Evolutionary conservation across 2,888 invertebrate genomes (phyloP), one percentile per base, ranked within the genome.

Genomic region (Furcula furcula): DNA sequence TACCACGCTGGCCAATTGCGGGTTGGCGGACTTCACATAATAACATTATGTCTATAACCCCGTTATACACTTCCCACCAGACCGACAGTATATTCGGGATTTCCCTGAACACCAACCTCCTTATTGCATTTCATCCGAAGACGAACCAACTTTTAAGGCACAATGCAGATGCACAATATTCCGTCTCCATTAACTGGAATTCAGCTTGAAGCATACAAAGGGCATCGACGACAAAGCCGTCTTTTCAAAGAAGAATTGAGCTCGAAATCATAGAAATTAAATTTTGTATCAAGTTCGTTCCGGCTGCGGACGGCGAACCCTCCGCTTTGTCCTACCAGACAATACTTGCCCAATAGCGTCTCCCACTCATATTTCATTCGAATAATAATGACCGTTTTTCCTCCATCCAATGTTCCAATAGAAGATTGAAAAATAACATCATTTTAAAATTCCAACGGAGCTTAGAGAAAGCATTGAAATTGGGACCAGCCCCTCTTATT

Each of bases 191-290:
- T 69, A 74, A 77, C 67, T 72, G 62, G 60, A 68, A 75, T 77
- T 65, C 65, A 66, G 69, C 66, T 71, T 59, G 63, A 55, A 64
- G 65, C 66, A 68, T 65, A 79, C 77, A 81, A 83, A 82, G 65
- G 76, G 61, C 69, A 66, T 62, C 65, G 63, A 68, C 68, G 67
- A 76, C 72, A 80, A 81, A 76, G 62, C 70, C 54, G 51, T 36
- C 49, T 59, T 55, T 63, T 69, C 65, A 51, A 55, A 58, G 65
- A 66, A 67, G 74, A 69, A 72, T 66, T 66, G 66, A 65, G 65
- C 68, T 68, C 65, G 62, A 71, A 82, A 73, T 77, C 73, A 72
- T 69, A 76, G 67, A 80, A 83, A 83, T 82, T 81, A 72, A 79
- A 77, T 78, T 79, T 75, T 74, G 72, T 76, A 71, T 75, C 74